Percentiles rank a stretch among this genome's conserved stretches.
Conservation (phyloP, 2,888 invertebrate species). For the Aspidapion aeneum region DNA sequence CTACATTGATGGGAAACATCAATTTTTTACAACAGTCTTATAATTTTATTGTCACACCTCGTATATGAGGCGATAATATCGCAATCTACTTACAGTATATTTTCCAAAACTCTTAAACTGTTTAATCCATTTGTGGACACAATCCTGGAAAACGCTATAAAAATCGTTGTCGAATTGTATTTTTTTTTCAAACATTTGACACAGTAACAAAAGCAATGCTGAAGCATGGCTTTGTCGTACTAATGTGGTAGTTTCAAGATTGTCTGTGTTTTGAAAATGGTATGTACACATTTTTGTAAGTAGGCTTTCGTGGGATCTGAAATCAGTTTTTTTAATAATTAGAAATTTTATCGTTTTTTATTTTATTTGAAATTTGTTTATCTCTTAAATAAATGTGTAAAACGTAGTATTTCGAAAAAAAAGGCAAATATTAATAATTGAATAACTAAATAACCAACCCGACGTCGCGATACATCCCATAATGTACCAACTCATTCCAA, state of each 20-base stretch:
- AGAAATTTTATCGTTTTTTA: too few relatives aligned
- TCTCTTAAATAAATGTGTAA: too few relatives aligned
- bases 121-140: slow-evolving; percentile 51
- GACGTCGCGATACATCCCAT: slow-evolving; percentile 44
- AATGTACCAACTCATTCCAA: slow-evolving; percentile 55
- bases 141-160: slow-evolving; percentile 38
- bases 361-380: too few relatives aligned
- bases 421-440: slow-evolving; percentile 31
- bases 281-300: slow-evolving; percentile 56
- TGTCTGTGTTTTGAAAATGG: slow-evolving; percentile 56
- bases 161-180: slow-evolving; percentile 27
- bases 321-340: neutral
- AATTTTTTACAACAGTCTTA: too few relatives aligned
- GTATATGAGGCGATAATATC: too few relatives aligned
- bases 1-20: too few relatives aligned
- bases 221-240: slow-evolving; percentile 57
- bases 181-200: slow-evolving; percentile 24
- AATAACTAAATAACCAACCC: too few relatives aligned
- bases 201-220: slow-evolving; percentile 39
- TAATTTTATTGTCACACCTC: too few relatives aligned
- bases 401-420: too few relatives aligned
- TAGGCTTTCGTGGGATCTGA: slow-evolving; percentile 13
- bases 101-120: slow-evolving; percentile 45
- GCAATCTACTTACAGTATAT: slow-evolving; percentile 48
- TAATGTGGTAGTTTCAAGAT: slow-evolving; percentile 49